These are phyloP conservation scores for Bradysia coprophila DNA, from an alignment of 1,140 invertebrate species.

Conservation along the genomic window DNA sequence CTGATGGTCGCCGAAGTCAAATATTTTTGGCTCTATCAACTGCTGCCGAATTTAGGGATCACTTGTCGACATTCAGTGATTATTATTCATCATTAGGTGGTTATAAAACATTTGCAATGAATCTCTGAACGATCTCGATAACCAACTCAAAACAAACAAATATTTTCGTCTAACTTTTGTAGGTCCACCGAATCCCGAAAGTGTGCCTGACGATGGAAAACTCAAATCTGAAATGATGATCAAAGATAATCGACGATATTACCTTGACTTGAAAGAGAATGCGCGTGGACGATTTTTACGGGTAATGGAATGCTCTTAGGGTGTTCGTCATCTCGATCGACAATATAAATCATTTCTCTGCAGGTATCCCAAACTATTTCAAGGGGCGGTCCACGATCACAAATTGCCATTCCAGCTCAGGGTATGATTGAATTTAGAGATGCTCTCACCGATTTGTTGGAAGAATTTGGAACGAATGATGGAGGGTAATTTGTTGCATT, in stretches of 20 bases:
- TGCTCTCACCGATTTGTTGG: conserved; percentile 85
- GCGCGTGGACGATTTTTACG: conserved; percentile 87
- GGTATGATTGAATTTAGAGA: conserved; percentile 98
- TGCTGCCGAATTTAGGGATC: conserved; percentile 92
- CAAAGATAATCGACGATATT: conserved; percentile 94
- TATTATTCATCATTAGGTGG: conserved; percentile 86
- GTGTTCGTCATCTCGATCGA: too few species aligned
- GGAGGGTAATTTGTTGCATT: conserved; percentile 39
- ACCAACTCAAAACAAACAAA: too few species aligned
- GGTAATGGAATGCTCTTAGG: conserved; percentile 52
- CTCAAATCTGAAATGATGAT: conserved; percentile 97
- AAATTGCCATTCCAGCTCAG: conserved; percentile 93
- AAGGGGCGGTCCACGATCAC: conserved; percentile 77
- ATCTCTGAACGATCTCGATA: too few species aligned
- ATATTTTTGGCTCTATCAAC: conserved; percentile 90
- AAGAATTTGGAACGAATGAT: conserved; percentile 91
- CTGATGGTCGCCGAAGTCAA: conserved; percentile 74
- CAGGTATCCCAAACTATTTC: conserved; percentile 92
- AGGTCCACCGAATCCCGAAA: conserved; percentile 91
- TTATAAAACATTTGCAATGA: conserved; percentile 5
- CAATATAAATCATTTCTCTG: too few species aligned
- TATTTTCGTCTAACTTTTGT: too few species aligned
- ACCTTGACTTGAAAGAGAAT: conserved; percentile 96
- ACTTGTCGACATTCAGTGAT: conserved; percentile 91
- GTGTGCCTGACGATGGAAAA: conserved; percentile 95